Evolutionary conservation across 2,888 invertebrate genomes (phyloP).

Genomic region (Syrphus vitripennis): DNA sequence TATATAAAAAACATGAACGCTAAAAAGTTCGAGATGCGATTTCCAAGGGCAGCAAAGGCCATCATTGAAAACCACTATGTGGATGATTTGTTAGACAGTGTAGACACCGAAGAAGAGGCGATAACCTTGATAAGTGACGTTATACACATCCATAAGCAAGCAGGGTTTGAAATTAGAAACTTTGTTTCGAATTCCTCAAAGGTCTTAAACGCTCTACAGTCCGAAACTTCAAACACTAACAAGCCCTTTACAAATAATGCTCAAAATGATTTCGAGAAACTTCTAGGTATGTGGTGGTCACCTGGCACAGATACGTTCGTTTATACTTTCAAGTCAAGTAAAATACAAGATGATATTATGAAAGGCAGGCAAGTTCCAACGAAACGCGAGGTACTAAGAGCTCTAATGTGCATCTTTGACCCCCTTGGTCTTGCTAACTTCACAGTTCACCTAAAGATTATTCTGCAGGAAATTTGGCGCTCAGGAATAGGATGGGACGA

Average conservation of each 20-base stretch:
- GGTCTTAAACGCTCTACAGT: neutral
- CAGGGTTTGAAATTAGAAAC: neutral
- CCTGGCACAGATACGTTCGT: constrained; percentile 49
- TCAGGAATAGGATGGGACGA: no score
- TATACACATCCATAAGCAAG: constrained; percentile 57
- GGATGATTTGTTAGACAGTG: constrained; percentile 72
- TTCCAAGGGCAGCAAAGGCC: constrained; percentile 60
- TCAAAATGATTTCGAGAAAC: neutral
- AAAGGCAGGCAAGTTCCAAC: neutral
- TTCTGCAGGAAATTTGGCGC: no score
- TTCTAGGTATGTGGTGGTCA: constrained; percentile 67
- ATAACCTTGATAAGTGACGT: constrained; percentile 21
- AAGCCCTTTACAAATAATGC: no score
- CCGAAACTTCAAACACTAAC: neutral
- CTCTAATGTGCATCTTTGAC: constrained; percentile 74
- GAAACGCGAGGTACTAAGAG: neutral
- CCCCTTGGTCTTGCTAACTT: constrained; percentile 73
- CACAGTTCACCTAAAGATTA: constrained; percentile 54
- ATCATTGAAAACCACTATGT: constrained; percentile 32
- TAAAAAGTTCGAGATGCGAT: constrained; percentile 21
- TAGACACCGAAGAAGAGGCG: constrained; percentile 53
- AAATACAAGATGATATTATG: constrained; percentile 15
- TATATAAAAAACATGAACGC: constrained; percentile 73
- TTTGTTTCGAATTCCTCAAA: no score
- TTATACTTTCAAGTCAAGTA: constrained; percentile 26